Evolutionary conservation across 2,888 invertebrate species (phyloP).

Genomic region (Amphipyra berbera): DNA sequence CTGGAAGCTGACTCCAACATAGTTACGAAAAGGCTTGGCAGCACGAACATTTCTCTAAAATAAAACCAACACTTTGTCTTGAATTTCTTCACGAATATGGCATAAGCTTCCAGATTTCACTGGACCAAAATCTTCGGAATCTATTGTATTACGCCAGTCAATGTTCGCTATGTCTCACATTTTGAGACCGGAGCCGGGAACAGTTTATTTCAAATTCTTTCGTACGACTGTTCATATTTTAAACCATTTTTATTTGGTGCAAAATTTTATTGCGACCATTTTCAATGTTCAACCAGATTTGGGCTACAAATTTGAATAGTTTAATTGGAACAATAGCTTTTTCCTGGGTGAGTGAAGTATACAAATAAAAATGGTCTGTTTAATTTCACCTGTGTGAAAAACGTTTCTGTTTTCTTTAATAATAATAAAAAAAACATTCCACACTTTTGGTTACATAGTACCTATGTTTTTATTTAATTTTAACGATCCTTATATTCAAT

Average conservation of each 20-base stretch:
- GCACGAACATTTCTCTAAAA: too few relatives aligned
- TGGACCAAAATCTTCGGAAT: constrained; percentile 39
- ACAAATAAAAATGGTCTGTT: constrained; percentile 9
- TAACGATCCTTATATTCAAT: too few relatives aligned
- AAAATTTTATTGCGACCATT: background rate
- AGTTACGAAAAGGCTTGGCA: too few relatives aligned
- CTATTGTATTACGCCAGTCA: constrained; percentile 53
- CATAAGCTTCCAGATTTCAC: constrained; percentile 28
- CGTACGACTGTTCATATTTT: constrained; percentile 23
- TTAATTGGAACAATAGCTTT: constrained; percentile 26
- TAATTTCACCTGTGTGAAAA: background rate
- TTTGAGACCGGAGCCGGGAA: constrained; percentile 29
- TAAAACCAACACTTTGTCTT: too few relatives aligned
- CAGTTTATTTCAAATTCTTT: constrained; percentile 52
- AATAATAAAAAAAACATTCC: too few relatives aligned
- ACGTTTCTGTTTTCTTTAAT: background rate
- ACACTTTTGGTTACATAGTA: too few relatives aligned
- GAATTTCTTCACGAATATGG: constrained; percentile 7
- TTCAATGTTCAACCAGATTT: background rate
- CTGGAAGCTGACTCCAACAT: too few relatives aligned
- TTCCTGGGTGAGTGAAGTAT: background rate
- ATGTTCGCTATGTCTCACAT: constrained; percentile 47
- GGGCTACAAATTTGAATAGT: constrained; percentile 18
- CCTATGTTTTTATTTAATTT: too few relatives aligned
- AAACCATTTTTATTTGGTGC: constrained; percentile 17